These are phyloP conservation scores for Megalops atlanticus DNA, from an alignment of 2,113 vertebrate genomes.

Conservation along the genomic window DNA sequence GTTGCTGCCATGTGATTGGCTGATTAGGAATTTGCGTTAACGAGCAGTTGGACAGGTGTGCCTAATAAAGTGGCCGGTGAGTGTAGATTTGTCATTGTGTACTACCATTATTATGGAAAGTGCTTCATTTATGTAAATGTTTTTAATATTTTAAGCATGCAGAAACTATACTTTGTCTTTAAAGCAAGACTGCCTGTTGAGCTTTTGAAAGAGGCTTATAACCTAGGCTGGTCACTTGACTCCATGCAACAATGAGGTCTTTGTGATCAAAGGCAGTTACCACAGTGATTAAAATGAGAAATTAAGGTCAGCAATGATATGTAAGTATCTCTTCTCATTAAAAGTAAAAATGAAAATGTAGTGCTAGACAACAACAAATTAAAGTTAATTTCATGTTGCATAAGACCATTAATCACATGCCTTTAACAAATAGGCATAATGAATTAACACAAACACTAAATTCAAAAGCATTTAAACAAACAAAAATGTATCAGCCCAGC, in stretches of 20 bases:
- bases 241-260: constrained; percentile 32
- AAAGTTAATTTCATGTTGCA: background rate
- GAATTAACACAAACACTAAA: too few relatives aligned
- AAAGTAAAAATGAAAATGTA: background rate
- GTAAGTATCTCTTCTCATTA: background rate
- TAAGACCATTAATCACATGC: background rate
- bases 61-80: too few relatives aligned
- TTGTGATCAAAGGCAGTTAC: constrained; percentile 22
- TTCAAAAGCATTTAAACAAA: background rate
- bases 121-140: background rate
- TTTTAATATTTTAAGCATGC: background rate
- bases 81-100: background rate
- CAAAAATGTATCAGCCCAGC: background rate
- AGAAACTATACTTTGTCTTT: background rate
- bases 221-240: background rate
- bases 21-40: too few relatives aligned
- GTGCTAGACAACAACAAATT: background rate
- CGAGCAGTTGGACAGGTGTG: too few relatives aligned
- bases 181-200: background rate
- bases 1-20: too few relatives aligned
- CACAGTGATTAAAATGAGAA: background rate
- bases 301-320: constrained; percentile 7
- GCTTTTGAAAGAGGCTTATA: background rate
- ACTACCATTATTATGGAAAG: background rate
- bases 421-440: too few relatives aligned